Evolutionary conservation across 1,140 invertebrate species (phyloP), one percentile per base, ranked within the genome.

Genomic region (Teleogryllus occipitalis): DNA sequence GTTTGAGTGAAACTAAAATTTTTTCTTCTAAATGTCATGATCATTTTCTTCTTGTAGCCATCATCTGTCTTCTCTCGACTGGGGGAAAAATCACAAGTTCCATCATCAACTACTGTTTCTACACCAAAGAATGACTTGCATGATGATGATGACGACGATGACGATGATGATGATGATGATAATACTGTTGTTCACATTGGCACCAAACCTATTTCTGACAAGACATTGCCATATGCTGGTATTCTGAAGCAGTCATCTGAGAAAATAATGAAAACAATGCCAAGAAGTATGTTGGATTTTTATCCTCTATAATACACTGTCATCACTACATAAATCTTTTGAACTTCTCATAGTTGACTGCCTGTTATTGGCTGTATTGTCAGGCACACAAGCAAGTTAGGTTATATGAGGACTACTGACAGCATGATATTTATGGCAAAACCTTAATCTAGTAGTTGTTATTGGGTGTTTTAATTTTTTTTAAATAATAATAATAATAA

Each of bases 151-250:
- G 54, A 65, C 10, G 54, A 65, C 10, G 54, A 65, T 8, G 8
- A 21, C 12, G n/a, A 48, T n/a, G 39, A 77, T n/a, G 10, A n/a
- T 6, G n/a, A 21, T 7, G 76, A 77, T 47, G 75, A 47, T 8
- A 46, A 76, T 46, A 76, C 39, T 7, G 39, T 46, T 18, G 15
- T 76, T 7, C 27, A 76, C 15, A n/a, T 15, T 72, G 75, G 47
- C 27, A 46, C n/a, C 39, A 27, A 7, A 76, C 8, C 12, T 21
- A 12, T 65, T 12, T 46, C 39, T 54, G 54, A 72, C 47, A 12
- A 72, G 48, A n/a, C 27, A n/a, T 21, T 79, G 21, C 78, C 78
- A 15, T 79, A 74, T 79, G 78, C 78, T 47, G 78, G 78, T n/a
- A 74, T 79, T 76, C 54, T 76, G 8, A 80, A 76, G 75, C 73